Evolutionary conservation across 2,888 invertebrate species (phyloP).

Genomic region (Caenorhabditis wallacei): DNA sequence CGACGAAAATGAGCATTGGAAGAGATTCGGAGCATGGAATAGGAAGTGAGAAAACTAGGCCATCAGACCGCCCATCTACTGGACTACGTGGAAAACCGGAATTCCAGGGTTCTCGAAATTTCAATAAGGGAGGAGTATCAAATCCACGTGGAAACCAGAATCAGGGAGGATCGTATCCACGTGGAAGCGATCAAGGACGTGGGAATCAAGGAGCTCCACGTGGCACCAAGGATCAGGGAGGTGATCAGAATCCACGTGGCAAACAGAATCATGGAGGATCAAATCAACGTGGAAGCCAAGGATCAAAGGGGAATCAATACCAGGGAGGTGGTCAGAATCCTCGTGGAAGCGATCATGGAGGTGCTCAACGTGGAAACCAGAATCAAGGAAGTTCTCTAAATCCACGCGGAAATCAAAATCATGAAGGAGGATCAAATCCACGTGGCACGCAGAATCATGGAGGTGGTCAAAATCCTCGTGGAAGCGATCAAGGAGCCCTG

Average conservation of each 20-base stretch:
- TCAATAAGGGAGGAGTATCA: not conserved
- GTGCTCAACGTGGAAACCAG: no score
- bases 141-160: not conserved
- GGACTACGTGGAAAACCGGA: not conserved
- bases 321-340: no score
- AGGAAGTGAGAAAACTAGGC: not conserved
- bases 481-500: no score
- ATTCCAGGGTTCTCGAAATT: no score
- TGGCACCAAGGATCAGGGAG: not conserved
- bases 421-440: conserved; percentile 3
- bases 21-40: not conserved
- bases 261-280: not conserved
- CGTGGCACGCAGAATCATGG: not conserved
- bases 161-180: not conserved
- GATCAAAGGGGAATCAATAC: no score
- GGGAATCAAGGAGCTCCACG: not conserved
- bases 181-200: conserved; percentile 6
- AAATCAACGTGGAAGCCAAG: not conserved
- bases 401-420: not conserved
- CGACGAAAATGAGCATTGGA: not conserved
- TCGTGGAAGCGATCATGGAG: no score
- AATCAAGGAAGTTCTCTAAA: not conserved
- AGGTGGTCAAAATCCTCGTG: no score
- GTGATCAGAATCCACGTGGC: not conserved
- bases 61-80: not conserved